Evolutionary conservation across 2,888 invertebrate species (phyloP).

Genomic region (Pasiphila rectangulata): DNA sequence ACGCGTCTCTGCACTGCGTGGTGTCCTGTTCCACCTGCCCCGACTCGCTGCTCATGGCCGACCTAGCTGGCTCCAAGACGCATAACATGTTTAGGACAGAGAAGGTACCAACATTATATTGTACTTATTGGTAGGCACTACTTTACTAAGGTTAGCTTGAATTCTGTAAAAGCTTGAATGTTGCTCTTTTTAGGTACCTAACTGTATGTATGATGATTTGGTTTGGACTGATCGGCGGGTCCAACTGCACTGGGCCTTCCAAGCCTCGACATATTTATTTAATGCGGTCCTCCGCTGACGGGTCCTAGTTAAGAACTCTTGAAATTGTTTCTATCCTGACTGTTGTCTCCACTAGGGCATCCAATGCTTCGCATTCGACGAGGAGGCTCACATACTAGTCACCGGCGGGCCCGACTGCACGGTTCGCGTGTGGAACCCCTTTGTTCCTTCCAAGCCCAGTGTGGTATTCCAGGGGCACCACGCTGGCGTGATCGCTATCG

Average conservation of each 20-base stretch:
- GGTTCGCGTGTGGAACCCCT: conserved; percentile 90
- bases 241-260: too few species aligned
- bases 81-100: conserved; percentile 80
- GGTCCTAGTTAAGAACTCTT: neutral
- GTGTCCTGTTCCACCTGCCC: conserved; percentile 85
- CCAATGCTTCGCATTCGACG: conserved; percentile 83
- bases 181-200: too few species aligned
- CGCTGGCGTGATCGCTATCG: conserved; percentile 83
- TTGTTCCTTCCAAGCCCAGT: conserved; percentile 84
- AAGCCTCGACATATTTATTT: too few species aligned
- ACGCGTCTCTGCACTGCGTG: conserved; percentile 83
- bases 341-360: conserved; percentile 69
- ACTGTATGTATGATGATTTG: too few species aligned
- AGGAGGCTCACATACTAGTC: conserved; percentile 80
- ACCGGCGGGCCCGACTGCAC: conserved; percentile 89
- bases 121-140: neutral
- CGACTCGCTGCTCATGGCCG: conserved; percentile 82
- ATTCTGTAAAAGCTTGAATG: too few species aligned
- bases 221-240: too few species aligned
- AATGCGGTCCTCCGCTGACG: too few species aligned
- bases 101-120: too few species aligned
- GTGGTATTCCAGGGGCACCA: conserved; percentile 85
- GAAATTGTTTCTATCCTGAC: neutral
- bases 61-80: conserved; percentile 79
- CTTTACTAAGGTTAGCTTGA: too few species aligned